Evolutionary conservation across 2,113 vertebrate genomes (phyloP).

Genomic region (Crypturellus undulatus): DNA sequence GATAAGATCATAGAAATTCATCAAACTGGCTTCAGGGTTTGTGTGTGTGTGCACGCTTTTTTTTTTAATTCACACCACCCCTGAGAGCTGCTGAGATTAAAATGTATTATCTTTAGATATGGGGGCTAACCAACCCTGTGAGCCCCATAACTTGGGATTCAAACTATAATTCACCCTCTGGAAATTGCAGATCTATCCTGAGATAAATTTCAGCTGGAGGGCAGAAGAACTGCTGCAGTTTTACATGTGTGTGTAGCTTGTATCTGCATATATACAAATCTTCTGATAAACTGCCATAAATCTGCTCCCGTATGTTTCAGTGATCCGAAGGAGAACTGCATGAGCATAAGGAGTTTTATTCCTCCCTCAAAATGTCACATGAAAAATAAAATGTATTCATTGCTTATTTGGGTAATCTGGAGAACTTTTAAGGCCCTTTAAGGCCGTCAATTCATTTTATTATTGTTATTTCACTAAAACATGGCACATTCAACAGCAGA

Average conservation of each 20-base stretch:
- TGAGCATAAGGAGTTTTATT: slow-evolving; percentile 54
- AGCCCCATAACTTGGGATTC: not conserved
- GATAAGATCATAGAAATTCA: slow-evolving; percentile 44
- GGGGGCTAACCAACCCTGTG: not conserved
- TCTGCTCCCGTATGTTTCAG: slow-evolving; percentile 53
- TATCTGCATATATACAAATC: slow-evolving; percentile 51
- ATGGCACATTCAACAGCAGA: not conserved
- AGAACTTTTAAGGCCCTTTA: slow-evolving; percentile 13
- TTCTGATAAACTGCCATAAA: slow-evolving; percentile 63
- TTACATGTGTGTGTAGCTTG: slow-evolving; percentile 43
- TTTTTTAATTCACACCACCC: not conserved
- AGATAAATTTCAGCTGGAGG: not conserved
- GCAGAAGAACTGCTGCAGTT: not conserved
- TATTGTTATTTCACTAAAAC: slow-evolving; percentile 36
- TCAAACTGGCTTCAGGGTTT: slow-evolving; percentile 29
- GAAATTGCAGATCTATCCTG: not conserved
- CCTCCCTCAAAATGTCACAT: slow-evolving; percentile 35
- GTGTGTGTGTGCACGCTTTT: not conserved
- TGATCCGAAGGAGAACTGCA: slow-evolving; percentile 19
- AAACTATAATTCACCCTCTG: slow-evolving; percentile 14
- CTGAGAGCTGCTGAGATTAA: slow-evolving; percentile 4
- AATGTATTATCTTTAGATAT: not conserved
- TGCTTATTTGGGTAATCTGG: not conserved
- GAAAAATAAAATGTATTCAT: slow-evolving; percentile 12
- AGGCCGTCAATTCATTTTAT: not conserved